Evolutionary conservation across 2,888 invertebrate genomes (phyloP).

Genomic region (Epirrita christyi): DNA sequence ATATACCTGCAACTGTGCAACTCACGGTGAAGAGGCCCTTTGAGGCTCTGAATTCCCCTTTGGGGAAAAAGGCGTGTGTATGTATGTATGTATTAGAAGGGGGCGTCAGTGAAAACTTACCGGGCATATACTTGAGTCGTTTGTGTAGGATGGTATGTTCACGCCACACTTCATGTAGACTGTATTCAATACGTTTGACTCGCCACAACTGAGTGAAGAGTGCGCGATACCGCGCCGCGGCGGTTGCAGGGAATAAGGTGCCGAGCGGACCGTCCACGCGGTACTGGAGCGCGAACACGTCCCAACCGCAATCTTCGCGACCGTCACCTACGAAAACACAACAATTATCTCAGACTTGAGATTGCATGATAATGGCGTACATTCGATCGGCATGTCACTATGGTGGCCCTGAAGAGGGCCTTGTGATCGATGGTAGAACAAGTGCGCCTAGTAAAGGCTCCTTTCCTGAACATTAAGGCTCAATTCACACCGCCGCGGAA

Average conservation of each 20-base stretch:
- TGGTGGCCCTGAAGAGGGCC: no score
- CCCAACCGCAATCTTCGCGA: slow-evolving; percentile 93
- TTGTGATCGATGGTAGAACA: no score
- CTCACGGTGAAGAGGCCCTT: no score
- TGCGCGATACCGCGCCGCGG: slow-evolving; percentile 90
- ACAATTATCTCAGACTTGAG: no score
- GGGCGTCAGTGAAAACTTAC: slow-evolving; percentile 58
- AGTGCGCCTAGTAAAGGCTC: no score
- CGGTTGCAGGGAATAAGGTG: slow-evolving; percentile 90
- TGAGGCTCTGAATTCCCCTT: no score
- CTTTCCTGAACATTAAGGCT: no score
- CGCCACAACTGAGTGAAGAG: slow-evolving; percentile 96
- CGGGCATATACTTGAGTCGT: slow-evolving; percentile 87
- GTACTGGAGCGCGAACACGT: slow-evolving; percentile 94
- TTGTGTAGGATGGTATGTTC: slow-evolving; percentile 91
- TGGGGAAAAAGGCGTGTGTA: no score
- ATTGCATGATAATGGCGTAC: no score
- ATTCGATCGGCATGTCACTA: no score
- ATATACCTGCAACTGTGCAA: no score
- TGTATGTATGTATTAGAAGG: neutral
- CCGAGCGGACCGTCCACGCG: slow-evolving; percentile 95
- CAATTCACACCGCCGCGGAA: no score
- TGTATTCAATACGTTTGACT: slow-evolving; percentile 94
- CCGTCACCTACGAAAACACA: slow-evolving; percentile 64
- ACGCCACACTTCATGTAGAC: slow-evolving; percentile 92